These are phyloP conservation scores for Sweltsa coloradensis DNA, from an alignment of 1,140 invertebrate genomes.

Conservation along the genomic window DNA sequence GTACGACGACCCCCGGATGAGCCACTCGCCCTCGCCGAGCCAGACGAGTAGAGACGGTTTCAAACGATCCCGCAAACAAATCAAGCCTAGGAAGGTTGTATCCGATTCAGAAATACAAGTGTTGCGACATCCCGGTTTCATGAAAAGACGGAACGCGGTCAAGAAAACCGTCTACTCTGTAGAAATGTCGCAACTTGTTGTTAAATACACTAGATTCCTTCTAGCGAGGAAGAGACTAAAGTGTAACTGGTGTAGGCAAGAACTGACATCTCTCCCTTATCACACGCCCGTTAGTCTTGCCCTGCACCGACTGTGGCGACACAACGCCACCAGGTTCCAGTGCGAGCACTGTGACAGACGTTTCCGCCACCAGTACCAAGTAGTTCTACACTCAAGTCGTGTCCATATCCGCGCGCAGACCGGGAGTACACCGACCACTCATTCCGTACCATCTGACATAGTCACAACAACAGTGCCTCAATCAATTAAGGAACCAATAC, in stretches of 20 bases:
- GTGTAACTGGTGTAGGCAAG: slow-evolving; percentile 23
- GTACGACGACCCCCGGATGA: slow-evolving; percentile 10
- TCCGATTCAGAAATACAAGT: neutral
- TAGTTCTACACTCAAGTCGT: slow-evolving; percentile 29
- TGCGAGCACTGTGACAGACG: slow-evolving; percentile 31
- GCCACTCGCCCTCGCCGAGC: neutral
- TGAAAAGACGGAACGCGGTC: neutral
- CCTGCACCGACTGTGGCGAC: slow-evolving; percentile 34
- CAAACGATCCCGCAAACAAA: slow-evolving; percentile 31
- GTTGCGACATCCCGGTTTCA: neutral
- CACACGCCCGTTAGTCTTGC: slow-evolving; percentile 32
- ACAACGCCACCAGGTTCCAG: slow-evolving; percentile 23
- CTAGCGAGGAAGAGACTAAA: slow-evolving; percentile 22
- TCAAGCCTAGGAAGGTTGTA: slow-evolving; percentile 29
- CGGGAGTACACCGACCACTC: neutral
- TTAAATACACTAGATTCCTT: slow-evolving; percentile 26
- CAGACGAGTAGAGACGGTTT: slow-evolving; percentile 1
- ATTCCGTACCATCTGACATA: no score
- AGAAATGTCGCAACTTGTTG: slow-evolving; percentile 13
- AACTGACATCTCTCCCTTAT: slow-evolving; percentile 27
- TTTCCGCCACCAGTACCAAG: slow-evolving; percentile 31
- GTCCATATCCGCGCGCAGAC: slow-evolving; percentile 23
- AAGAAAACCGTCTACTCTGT: neutral
- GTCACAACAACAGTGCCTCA: no score
- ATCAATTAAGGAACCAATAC: no score